phyloP scores from a whole-genome alignment of 1,140 invertebrate species.

The Pseudomyrmex flavicornis region DNA sequence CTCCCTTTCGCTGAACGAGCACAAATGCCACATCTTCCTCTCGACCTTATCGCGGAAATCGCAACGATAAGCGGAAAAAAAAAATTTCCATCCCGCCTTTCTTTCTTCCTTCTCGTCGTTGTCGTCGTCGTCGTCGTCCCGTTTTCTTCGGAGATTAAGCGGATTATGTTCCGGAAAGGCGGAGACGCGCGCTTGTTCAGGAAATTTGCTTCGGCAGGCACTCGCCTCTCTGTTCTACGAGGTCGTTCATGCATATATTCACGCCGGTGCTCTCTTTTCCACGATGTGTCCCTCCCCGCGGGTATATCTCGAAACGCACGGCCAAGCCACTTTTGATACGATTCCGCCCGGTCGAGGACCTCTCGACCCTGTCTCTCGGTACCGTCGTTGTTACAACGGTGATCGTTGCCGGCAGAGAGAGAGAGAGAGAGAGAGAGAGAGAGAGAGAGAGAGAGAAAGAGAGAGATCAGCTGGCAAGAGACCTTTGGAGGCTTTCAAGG shows the following conservation, averaged over 20 bases:
- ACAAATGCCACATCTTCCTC: too few relatives aligned
- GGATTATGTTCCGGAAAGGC: conserved; percentile 31
- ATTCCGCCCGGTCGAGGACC: conserved; percentile 71
- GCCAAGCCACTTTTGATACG: conserved; percentile 72
- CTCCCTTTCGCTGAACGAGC: too few relatives aligned
- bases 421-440: conserved; percentile 31
- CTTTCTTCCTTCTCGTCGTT: not conserved
- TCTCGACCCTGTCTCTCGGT: conserved; percentile 71
- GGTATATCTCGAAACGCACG: conserved; percentile 48
- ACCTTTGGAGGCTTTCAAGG: conserved; percentile 71
- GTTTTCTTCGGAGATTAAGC: conserved; percentile 51
- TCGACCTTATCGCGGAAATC: not conserved
- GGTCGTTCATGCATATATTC: conserved; percentile 59
- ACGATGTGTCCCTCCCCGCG: conserved; percentile 22
- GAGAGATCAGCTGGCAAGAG: conserved; percentile 64
- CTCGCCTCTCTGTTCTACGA: too few relatives aligned
- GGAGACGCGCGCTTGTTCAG: conserved; percentile 28
- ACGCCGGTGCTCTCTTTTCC: conserved; percentile 61
- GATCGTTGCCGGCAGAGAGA: conserved; percentile 46
- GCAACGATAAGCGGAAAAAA: not conserved
- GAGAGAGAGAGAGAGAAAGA: too few relatives aligned
- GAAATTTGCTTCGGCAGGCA: conserved; percentile 55
- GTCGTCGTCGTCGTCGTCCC: not conserved
- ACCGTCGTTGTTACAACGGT: conserved; percentile 39
- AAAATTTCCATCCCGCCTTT: not conserved